Evolutionary conservation across 2,113 vertebrate genomes (phyloP).

Genomic region (Pangasianodon hypophthalmus): DNA sequence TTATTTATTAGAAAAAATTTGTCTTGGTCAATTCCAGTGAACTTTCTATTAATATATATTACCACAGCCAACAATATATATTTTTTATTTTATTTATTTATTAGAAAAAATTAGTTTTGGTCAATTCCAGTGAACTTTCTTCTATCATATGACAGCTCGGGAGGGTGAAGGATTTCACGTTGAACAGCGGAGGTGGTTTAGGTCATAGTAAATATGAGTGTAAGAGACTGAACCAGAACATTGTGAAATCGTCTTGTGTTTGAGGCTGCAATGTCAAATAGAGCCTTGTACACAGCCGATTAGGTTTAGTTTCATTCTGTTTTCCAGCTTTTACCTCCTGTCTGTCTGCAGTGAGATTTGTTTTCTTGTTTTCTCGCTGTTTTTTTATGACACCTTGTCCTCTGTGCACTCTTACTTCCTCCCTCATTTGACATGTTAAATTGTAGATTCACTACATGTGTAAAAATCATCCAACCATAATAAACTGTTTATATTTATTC

Average conservation of each 20-base stretch:
- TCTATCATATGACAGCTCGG: too few species aligned
- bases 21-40: too few species aligned
- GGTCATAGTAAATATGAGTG: neutral
- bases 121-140: too few species aligned
- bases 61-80: too few species aligned
- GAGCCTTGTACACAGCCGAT: neutral
- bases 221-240: neutral
- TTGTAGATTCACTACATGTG: neutral
- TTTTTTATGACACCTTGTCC: neutral
- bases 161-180: too few species aligned
- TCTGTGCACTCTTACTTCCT: neutral
- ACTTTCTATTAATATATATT: too few species aligned
- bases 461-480: neutral
- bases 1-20: too few species aligned
- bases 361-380: neutral
- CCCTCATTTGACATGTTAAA: neutral
- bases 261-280: neutral
- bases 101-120: too few species aligned
- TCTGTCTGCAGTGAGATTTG: neutral
- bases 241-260: neutral
- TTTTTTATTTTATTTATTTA: too few species aligned
- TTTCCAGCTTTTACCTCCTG: neutral
- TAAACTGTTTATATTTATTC: slow-evolving; percentile 5
- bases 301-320: neutral
- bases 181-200: neutral